phyloP scores from a whole-genome alignment of 1,140 invertebrate species.

The Drosophila fuyamai region DNA sequence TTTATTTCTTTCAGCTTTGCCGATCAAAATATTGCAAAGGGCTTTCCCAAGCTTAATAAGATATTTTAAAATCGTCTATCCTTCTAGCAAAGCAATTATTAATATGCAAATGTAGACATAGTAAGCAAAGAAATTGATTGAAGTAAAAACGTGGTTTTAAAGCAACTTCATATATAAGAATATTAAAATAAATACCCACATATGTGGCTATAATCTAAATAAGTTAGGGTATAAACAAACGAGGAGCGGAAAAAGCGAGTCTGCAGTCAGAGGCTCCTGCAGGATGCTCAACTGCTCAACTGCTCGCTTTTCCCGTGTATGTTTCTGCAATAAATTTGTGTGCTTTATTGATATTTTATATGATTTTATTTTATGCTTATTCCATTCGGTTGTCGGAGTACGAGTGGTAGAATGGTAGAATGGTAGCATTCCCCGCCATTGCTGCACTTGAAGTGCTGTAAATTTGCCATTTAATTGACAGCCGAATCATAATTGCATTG shows the following conservation, averaged over 20 bases:
- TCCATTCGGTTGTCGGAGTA: slow-evolving; percentile 16
- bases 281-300: slow-evolving; percentile 34
- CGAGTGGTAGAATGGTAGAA: too few species aligned
- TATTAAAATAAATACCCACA: too few species aligned
- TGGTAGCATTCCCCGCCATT: too few species aligned
- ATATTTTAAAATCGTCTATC: too few species aligned
- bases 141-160: too few species aligned
- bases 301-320: slow-evolving; percentile 20
- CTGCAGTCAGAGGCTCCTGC: slow-evolving; percentile 12
- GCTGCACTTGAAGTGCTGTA: slow-evolving; percentile 47
- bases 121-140: too few species aligned
- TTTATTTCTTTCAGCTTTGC: background rate
- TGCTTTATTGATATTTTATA: slow-evolving; percentile 54
- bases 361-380: slow-evolving; percentile 47
- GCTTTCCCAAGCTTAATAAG: too few species aligned
- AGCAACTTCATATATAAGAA: too few species aligned
- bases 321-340: slow-evolving; percentile 55
- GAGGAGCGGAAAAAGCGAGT: background rate
- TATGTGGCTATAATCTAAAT: too few species aligned
- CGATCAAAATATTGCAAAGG: too few species aligned
- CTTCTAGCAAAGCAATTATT: too few species aligned
- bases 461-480: slow-evolving; percentile 61
- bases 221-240: background rate
- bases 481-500: slow-evolving; percentile 52
- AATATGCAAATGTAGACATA: too few species aligned